Evolutionary conservation across 2,113 vertebrate species (phyloP).

Genomic region (Oreochromis aureus): DNA sequence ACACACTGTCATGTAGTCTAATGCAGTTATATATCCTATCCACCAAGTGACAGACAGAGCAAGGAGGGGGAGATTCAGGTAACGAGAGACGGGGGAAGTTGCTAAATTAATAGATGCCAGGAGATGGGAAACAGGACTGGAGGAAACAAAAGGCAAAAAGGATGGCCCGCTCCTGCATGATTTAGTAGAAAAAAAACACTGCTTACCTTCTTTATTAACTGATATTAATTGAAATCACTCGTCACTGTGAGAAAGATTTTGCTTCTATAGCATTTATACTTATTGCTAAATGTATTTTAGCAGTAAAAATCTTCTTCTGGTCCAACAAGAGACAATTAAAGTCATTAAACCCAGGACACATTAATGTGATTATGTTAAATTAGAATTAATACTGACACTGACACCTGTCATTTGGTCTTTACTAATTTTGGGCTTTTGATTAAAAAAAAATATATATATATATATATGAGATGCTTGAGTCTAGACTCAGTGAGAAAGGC

Average conservation of each 20-base stretch:
- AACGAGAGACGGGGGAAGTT: constrained; percentile 10
- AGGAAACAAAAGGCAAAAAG: constrained; percentile 35
- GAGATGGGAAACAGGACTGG: constrained; percentile 16
- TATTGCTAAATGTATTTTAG: neutral
- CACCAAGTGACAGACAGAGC: constrained; percentile 60
- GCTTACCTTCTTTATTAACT: neutral
- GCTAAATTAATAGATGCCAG: constrained; percentile 41
- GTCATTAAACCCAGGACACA: neutral
- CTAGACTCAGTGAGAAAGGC: neutral
- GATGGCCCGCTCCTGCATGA: neutral
- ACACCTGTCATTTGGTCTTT: neutral
- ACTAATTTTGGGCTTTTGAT: neutral
- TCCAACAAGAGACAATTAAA: neutral
- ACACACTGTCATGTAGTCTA: constrained; percentile 87
- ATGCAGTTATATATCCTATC: constrained; percentile 92
- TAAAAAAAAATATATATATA: too few species aligned
- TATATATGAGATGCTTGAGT: neutral
- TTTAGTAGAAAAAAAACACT: neutral
- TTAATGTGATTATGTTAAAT: neutral
- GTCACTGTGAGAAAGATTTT: neutral
- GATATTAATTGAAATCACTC: neutral
- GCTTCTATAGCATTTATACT: neutral
- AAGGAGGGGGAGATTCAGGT: neutral
- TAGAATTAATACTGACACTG: constrained; percentile 26
- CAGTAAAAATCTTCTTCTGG: neutral